Conservation (phyloP, 2,888 invertebrate genomes). For the Uropetala carovei region DNA sequence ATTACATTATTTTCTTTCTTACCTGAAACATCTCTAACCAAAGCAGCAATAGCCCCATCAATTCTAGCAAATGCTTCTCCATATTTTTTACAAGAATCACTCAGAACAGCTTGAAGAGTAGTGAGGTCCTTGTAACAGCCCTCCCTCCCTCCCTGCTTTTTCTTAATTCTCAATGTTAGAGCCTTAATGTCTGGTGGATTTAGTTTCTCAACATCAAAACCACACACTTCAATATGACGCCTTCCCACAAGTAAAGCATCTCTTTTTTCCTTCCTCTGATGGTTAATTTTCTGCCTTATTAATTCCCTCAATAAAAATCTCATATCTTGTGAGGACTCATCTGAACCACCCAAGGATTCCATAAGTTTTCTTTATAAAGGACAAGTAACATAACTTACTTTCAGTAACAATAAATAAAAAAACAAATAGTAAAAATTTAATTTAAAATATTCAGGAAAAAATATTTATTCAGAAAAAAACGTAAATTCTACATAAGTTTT, state of each 20-base stretch:
- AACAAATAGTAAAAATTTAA: background rate
- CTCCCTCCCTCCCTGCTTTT: slow-evolving; percentile 4
- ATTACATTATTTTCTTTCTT: slow-evolving; percentile 4
- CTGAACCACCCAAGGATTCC: background rate
- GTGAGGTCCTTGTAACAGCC: background rate
- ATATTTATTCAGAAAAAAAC: too few species aligned
- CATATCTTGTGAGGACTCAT: background rate
- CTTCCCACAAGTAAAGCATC: slow-evolving; percentile 23
- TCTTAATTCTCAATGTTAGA: slow-evolving; percentile 1
- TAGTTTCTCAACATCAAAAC: slow-evolving; percentile 9
- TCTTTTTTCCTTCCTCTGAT: slow-evolving; percentile 20
- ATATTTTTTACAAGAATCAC: slow-evolving; percentile 1
- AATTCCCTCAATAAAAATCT: slow-evolving; percentile 19
- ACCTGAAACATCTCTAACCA: slow-evolving; percentile 60
- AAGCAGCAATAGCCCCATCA: slow-evolving; percentile 60
- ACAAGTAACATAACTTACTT: background rate
- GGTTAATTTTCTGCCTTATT: background rate
- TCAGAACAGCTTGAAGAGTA: slow-evolving; percentile 1
- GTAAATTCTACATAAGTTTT: too few species aligned
- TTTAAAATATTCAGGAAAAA: background rate
- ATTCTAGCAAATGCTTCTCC: slow-evolving; percentile 46
- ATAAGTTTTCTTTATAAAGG: background rate
- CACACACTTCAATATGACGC: background rate
- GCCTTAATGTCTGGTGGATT: slow-evolving; percentile 12
- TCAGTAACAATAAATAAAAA: background rate